phyloP scores from a whole-genome alignment of 2,797 vertebrate genomes.

The Cyclopterus lumpus region DNA sequence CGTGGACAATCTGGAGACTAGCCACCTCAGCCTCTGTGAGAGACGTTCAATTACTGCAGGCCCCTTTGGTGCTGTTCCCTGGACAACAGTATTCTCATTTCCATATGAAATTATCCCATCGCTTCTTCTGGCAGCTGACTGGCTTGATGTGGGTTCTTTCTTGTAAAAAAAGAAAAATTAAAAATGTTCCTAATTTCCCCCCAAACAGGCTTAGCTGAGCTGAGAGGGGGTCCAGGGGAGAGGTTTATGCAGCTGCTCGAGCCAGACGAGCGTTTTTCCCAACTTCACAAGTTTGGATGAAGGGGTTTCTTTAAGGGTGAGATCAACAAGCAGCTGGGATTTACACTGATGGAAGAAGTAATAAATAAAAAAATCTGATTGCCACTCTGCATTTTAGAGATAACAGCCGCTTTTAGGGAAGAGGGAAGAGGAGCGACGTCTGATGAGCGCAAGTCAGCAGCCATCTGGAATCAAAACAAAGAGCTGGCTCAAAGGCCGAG shows the following conservation, averaged over 20 bases:
- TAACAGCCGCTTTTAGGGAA: slow-evolving; percentile 54
- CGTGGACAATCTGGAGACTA: slow-evolving; percentile 13
- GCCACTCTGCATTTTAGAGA: slow-evolving; percentile 69
- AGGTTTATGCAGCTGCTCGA: slow-evolving; percentile 50
- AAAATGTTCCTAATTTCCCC: slow-evolving; percentile 55
- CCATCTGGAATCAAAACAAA: slow-evolving; percentile 56
- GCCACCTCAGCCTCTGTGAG: slow-evolving; percentile 35
- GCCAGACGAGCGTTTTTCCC: slow-evolving; percentile 46
- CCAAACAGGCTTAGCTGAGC: slow-evolving; percentile 48
- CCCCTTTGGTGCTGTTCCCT: slow-evolving; percentile 43
- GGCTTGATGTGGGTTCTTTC: no score
- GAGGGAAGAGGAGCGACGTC: not conserved
- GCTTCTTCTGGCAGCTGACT: slow-evolving; percentile 56
- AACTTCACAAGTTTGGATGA: slow-evolving; percentile 53
- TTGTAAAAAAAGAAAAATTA: no score
- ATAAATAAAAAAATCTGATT: not conserved
- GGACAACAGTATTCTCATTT: slow-evolving; percentile 51
- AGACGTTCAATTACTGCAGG: slow-evolving; percentile 61
- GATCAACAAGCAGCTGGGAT: slow-evolving; percentile 59
- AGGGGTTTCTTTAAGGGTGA: slow-evolving; percentile 41
- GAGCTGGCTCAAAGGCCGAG: slow-evolving; percentile 2
- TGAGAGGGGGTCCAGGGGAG: slow-evolving; percentile 47
- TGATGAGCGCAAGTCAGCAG: slow-evolving; percentile 40
- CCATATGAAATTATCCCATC: slow-evolving; percentile 60
- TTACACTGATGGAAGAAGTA: slow-evolving; percentile 41